These are phyloP conservation scores for Dascillus cervinus DNA, from an alignment of 2,888 invertebrate species.

Conservation along the genomic window DNA sequence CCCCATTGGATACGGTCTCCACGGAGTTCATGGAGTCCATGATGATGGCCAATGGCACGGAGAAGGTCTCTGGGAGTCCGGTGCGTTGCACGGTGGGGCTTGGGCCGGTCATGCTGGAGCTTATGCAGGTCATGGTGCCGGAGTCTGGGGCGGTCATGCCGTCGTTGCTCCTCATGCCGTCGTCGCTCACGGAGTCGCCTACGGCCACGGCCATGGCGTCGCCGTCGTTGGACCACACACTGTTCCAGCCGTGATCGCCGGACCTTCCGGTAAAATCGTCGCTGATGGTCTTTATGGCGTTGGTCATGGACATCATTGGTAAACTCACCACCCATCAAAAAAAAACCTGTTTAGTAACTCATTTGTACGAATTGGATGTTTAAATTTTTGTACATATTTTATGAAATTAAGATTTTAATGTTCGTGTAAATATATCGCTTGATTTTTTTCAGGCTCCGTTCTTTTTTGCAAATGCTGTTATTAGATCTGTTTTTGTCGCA, in stretches of 20 bases:
- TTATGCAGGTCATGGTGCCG: conserved; percentile 9
- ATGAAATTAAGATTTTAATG: too few species aligned
- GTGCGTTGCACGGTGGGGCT: conserved; percentile 12
- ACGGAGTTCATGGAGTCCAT: conserved; percentile 10
- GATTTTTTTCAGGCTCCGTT: too few species aligned
- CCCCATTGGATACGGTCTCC: conserved; percentile 4
- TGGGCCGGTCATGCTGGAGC: conserved; percentile 12
- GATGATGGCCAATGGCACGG: conserved; percentile 15
- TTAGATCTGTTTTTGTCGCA: too few species aligned
- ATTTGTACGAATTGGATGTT: not conserved
- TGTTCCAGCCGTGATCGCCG: conserved; percentile 26
- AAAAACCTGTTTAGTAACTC: not conserved
- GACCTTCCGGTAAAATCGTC: conserved; percentile 27
- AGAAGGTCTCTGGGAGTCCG: conserved; percentile 15
- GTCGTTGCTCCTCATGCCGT: too few species aligned
- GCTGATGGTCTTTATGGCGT: conserved; percentile 29
- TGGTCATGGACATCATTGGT: conserved; percentile 21
- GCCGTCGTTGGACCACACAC: conserved; percentile 29
- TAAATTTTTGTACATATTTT: too few species aligned
- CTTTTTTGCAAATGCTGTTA: too few species aligned
- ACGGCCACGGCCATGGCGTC: conserved; percentile 28
- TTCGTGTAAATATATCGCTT: too few species aligned
- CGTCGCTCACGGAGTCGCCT: too few species aligned
- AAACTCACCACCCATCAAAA: conserved; percentile 6
- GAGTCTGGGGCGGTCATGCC: conserved; percentile 8